A percentile compares a stretch with the other conserved stretches of the same genome.
These are phyloP conservation scores for Brotula barbata DNA, from an alignment of 2,797 vertebrate species.

Conservation along the genomic window DNA sequence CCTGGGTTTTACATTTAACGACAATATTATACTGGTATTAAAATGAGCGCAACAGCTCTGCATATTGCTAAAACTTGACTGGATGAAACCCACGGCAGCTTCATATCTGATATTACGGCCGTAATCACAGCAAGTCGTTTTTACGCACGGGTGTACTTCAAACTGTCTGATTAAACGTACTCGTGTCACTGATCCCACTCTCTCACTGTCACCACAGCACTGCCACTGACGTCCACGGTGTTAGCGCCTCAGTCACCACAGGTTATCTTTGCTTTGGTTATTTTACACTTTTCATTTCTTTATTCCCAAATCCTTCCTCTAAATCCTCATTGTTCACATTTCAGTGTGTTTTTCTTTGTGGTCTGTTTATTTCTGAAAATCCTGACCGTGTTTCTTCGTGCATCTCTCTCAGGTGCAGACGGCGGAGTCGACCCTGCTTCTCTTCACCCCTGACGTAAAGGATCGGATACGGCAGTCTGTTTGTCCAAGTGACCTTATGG, in stretches of 20 bases:
- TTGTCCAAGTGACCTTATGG: constrained; percentile 79
- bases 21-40: too few relatives aligned
- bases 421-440: constrained; percentile 55
- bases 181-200: constrained; percentile 30
- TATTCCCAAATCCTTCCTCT: not conserved
- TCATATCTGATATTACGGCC: not conserved
- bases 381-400: not conserved
- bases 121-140: not conserved
- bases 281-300: constrained; percentile 3
- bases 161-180: not conserved
- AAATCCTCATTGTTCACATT: not conserved
- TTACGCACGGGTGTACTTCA: not conserved
- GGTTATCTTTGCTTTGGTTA: constrained; percentile 54
- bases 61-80: too few relatives aligned
- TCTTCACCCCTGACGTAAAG: constrained; percentile 76
- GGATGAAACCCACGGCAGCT: too few relatives aligned
- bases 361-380: not conserved
- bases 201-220: constrained; percentile 60
- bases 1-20: not conserved
- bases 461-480: constrained; percentile 74
- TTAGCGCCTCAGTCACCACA: constrained; percentile 60
- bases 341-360: not conserved
- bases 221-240: constrained; percentile 45
- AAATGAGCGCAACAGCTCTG: too few relatives aligned
- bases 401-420: constrained; percentile 47